These are phyloP conservation scores for Apteryx mantelli DNA, from an alignment of 2,113 vertebrate species.

Conservation along the genomic window DNA sequence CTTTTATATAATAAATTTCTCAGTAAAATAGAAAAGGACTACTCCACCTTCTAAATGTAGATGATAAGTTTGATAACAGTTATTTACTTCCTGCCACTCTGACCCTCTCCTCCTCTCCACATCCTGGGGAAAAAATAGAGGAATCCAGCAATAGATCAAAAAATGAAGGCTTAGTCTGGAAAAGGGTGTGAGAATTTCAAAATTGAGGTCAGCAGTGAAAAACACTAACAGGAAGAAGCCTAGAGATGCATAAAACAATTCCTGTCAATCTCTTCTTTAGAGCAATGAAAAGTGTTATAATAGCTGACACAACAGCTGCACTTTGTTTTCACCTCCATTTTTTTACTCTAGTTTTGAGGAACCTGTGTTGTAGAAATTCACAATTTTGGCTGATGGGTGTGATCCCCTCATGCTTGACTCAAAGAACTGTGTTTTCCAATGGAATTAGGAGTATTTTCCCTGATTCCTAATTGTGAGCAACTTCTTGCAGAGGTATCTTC, in stretches of 20 bases:
- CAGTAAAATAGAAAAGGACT: neutral
- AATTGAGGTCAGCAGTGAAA: neutral
- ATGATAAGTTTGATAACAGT: neutral
- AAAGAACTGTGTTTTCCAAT: neutral
- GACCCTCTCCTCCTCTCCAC: neutral
- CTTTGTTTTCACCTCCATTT: neutral
- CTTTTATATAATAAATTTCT: neutral
- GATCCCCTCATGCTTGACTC: neutral
- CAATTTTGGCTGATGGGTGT: neutral
- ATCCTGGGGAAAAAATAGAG: slow-evolving; percentile 43
- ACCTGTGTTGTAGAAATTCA: neutral
- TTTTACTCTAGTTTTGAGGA: neutral
- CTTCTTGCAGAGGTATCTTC: neutral
- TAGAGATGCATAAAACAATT: neutral
- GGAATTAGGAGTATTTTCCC: neutral
- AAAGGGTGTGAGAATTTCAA: slow-evolving; percentile 37
- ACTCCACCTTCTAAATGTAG: neutral
- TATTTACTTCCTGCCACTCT: slow-evolving; percentile 20
- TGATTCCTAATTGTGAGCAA: neutral
- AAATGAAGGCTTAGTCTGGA: slow-evolving; percentile 19
- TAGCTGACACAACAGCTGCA: neutral
- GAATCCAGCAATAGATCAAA: slow-evolving; percentile 7
- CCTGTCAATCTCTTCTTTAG: neutral
- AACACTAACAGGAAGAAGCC: slow-evolving; percentile 41
- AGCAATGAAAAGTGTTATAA: neutral